phyloP scores from a whole-genome alignment of 2,888 invertebrate genomes.

The Protophormia terraenovae region DNA sequence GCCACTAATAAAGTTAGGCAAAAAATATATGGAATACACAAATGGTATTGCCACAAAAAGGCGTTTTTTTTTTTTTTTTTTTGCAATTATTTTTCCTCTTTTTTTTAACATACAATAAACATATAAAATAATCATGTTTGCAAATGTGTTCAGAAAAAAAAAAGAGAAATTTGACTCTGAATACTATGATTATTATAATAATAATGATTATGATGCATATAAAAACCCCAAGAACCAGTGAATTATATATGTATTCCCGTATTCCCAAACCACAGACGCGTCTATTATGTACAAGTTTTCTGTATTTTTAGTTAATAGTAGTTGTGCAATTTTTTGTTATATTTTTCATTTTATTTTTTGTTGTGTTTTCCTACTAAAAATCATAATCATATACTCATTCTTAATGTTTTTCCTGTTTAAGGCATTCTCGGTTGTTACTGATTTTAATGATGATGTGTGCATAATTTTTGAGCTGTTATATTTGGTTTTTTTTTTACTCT shows the following conservation, averaged over 20 bases:
- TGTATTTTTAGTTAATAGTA: conserved; percentile 39
- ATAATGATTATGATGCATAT: neutral
- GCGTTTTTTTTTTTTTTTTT: conserved; percentile 44
- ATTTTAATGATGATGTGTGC: conserved; percentile 63
- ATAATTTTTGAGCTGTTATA: conserved; percentile 59
- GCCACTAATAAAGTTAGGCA: conserved; percentile 60
- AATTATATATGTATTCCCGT: neutral
- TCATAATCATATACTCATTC: conserved; percentile 36
- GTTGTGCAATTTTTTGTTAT: conserved; percentile 2
- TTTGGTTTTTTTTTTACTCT: conserved; percentile 6
- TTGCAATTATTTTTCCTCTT: neutral
- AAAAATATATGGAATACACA: neutral
- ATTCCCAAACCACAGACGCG: conserved; percentile 59
- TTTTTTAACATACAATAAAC: conserved; percentile 32
- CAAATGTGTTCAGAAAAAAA: conserved; percentile 36
- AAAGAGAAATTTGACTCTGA: conserved; percentile 4
- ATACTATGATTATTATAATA: conserved; percentile 29
- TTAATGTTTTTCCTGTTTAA: neutral
- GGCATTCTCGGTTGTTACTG: neutral
- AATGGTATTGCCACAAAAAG: conserved; percentile 55
- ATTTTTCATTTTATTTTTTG: neutral
- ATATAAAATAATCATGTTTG: conserved; percentile 59
- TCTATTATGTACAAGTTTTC: conserved; percentile 17
- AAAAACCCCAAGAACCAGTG: conserved; percentile 25
- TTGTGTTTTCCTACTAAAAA: conserved; percentile 40